Conservation (phyloP, 2,113 vertebrate species). For the Egretta garzetta region DNA sequence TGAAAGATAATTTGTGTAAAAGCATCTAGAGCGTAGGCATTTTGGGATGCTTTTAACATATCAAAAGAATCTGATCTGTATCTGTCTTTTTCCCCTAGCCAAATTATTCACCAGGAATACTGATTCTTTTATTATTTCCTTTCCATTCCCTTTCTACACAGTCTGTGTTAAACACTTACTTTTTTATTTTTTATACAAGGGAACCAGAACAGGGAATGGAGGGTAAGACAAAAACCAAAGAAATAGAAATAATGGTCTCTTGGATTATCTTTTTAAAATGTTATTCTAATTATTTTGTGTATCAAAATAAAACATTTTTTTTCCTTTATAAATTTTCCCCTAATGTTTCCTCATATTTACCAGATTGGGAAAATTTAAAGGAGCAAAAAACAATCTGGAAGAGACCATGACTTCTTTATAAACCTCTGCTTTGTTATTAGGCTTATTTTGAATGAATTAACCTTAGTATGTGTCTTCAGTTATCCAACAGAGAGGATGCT, state of each 20-base stretch:
- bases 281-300: not conserved
- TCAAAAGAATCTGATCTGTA: conserved; percentile 65
- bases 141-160: conserved; percentile 16
- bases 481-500: not conserved
- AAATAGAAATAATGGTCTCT: not conserved
- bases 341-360: not conserved
- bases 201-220: not conserved
- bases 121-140: conserved; percentile 55
- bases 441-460: not conserved
- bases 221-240: not conserved
- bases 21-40: conserved; percentile 60
- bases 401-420: not conserved
- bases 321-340: not conserved
- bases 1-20: conserved; percentile 72
- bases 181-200: not conserved
- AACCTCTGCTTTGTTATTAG: not conserved
- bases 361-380: not conserved
- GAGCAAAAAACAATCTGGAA: not conserved
- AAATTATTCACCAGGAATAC: conserved; percentile 62
- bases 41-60: conserved; percentile 72
- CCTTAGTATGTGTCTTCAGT: not conserved
- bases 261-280: not conserved
- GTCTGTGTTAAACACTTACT: not conserved
- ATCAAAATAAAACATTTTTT: not conserved
- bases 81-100: conserved; percentile 59